These are phyloP conservation scores for Sinocyclocheilus maitianheensis DNA, from an alignment of 2,113 vertebrate genomes.

Conservation along the genomic window DNA sequence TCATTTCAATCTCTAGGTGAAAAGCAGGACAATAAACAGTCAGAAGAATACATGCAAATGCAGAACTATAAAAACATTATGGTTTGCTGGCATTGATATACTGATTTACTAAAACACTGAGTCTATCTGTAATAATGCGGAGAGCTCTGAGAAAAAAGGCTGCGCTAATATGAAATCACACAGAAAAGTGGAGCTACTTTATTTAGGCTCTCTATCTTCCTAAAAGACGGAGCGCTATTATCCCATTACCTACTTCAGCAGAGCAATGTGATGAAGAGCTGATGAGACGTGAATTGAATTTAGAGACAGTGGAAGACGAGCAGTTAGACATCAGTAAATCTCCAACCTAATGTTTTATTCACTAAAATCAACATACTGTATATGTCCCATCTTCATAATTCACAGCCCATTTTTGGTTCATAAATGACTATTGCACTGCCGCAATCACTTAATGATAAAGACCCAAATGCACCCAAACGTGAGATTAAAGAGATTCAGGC, in stretches of 20 bases:
- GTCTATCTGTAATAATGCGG: too few species aligned
- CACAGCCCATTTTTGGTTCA: background rate
- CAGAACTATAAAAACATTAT: too few species aligned
- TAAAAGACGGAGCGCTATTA: conserved; percentile 21
- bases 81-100: too few species aligned
- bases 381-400: background rate
- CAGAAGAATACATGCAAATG: too few species aligned
- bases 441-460: background rate
- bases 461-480: background rate
- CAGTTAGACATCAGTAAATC: background rate
- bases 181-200: too few species aligned
- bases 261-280: conserved; percentile 19
- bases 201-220: background rate
- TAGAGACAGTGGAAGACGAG: background rate
- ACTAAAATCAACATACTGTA: background rate
- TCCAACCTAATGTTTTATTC: conserved; percentile 9
- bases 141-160: too few species aligned
- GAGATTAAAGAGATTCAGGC: background rate
- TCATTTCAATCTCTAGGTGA: too few species aligned
- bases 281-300: conserved; percentile 22
- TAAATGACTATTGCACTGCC: background rate
- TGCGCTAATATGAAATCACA: too few species aligned
- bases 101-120: too few species aligned
- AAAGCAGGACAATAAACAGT: too few species aligned
- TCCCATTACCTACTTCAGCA: conserved; percentile 36